These are phyloP conservation scores for Uropetala carovei DNA, from an alignment of 2,888 invertebrate genomes.

Conservation along the genomic window DNA sequence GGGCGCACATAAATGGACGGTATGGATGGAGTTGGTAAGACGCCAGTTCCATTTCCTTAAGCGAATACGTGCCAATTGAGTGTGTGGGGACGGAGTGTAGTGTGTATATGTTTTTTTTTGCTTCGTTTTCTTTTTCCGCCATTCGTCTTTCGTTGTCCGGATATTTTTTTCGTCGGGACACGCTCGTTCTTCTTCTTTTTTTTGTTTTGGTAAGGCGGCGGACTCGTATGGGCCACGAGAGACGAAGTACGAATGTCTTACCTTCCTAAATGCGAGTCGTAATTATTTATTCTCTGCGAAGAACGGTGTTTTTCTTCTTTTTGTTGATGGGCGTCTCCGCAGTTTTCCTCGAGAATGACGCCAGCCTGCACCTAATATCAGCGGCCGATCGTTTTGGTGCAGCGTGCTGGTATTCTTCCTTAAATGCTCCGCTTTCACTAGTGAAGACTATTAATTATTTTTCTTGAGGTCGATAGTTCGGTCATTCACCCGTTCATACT, in stretches of 20 bases:
- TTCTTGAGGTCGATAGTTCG: too few relatives aligned
- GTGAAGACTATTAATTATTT: too few relatives aligned
- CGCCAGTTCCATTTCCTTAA: conserved; percentile 24
- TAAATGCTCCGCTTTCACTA: too few relatives aligned
- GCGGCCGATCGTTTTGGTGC: not conserved
- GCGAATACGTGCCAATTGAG: conserved; percentile 35
- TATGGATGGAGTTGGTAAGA: not conserved
- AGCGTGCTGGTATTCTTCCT: too few relatives aligned
- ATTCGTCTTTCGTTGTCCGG: not conserved
- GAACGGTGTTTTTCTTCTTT: too few relatives aligned
- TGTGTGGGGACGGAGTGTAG: not conserved
- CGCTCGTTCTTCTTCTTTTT: not conserved
- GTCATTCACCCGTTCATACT: too few relatives aligned
- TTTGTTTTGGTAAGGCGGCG: too few relatives aligned
- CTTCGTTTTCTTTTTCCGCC: not conserved
- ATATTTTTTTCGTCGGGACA: not conserved
- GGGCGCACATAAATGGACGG: conserved; percentile 15
- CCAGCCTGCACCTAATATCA: not conserved
- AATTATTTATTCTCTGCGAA: not conserved
- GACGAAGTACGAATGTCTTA: not conserved
- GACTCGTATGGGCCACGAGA: not conserved
- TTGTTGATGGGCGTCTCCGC: too few relatives aligned
- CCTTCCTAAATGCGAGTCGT: not conserved
- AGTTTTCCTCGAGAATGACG: not conserved
- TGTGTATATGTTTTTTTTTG: too few relatives aligned